Percentiles rank a stretch among this genome's conserved stretches.
Evolutionary conservation across 2,113 vertebrate genomes (phyloP).

Genomic region (Pelmatolapia mariae): DNA sequence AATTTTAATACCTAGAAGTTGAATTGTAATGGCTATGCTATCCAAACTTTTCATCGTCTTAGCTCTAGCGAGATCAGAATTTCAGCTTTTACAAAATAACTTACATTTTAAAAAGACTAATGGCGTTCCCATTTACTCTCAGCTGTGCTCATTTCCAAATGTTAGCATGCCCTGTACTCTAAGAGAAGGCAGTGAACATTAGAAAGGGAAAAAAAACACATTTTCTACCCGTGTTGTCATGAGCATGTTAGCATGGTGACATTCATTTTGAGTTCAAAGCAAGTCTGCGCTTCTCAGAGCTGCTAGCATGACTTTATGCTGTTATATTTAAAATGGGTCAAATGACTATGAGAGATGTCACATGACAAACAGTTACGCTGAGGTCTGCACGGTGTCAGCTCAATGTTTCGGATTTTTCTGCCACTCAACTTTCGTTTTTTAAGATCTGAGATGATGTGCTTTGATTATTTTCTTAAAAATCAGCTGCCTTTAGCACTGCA

Average conservation of each 20-base stretch:
- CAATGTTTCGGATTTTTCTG: background rate
- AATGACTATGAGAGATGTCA: background rate
- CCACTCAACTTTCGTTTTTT: background rate
- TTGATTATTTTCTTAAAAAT: background rate
- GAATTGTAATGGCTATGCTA: background rate
- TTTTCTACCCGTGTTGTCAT: background rate
- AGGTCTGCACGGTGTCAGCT: background rate
- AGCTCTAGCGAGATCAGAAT: rapidly evolving
- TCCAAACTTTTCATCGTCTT: background rate
- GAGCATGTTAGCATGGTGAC: background rate
- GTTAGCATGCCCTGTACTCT: background rate
- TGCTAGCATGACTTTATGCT: background rate
- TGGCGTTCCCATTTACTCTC: rapidly evolving
- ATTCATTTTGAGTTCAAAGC: slow-evolving; percentile 12
- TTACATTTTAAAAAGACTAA: background rate
- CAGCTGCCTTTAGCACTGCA: background rate
- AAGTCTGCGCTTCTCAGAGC: background rate
- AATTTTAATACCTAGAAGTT: background rate
- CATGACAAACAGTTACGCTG: background rate
- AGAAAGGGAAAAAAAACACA: background rate
- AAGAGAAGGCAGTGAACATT: background rate
- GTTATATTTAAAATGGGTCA: background rate
- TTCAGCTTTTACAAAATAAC: background rate
- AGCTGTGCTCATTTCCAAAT: background rate
- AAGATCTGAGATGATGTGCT: background rate